Evolutionary conservation across 2,888 invertebrate genomes (phyloP).

Genomic region (Globia sparganii): DNA sequence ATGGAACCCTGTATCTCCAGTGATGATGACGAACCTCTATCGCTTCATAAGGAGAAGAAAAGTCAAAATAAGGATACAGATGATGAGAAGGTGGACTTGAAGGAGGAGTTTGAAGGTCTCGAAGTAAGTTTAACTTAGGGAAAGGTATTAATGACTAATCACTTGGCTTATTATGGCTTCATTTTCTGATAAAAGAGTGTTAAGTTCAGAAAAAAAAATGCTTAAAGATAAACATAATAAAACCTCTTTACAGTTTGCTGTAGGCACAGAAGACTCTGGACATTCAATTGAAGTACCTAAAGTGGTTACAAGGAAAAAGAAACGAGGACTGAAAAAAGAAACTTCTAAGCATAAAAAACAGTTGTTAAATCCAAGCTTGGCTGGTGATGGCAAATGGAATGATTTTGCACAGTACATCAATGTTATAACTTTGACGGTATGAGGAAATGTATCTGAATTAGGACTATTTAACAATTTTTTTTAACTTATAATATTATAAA

Average conservation of each 20-base stretch:
- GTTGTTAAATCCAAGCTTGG: slow-evolving; percentile 26
- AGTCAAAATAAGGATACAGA: slow-evolving; percentile 58
- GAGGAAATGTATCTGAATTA: slow-evolving; percentile 22
- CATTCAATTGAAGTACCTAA: slow-evolving; percentile 19
- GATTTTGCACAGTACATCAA: slow-evolving; percentile 68
- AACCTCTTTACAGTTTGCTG: slow-evolving; percentile 34
- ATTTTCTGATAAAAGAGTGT: neutral
- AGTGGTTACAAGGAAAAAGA: slow-evolving; percentile 26
- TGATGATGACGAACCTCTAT: slow-evolving; percentile 77
- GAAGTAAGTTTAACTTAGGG: slow-evolving; percentile 33
- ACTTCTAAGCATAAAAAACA: slow-evolving; percentile 1
- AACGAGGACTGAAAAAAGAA: slow-evolving; percentile 62
- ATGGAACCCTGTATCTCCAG: slow-evolving; percentile 66
- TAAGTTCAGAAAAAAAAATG: neutral
- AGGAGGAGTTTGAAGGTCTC: slow-evolving; percentile 36
- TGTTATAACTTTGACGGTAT: slow-evolving; percentile 76
- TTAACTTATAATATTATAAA: too few species aligned
- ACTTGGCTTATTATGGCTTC: neutral
- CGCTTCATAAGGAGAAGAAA: slow-evolving; percentile 77
- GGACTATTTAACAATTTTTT: neutral
- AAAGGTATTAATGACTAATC: neutral
- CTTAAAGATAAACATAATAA: neutral
- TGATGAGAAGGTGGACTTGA: slow-evolving; percentile 26
- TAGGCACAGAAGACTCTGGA: slow-evolving; percentile 18
- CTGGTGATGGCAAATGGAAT: slow-evolving; percentile 71